Base-by-base conservation (phyloP, 1,140 invertebrate species). In the Micrasema longulum region DNA sequence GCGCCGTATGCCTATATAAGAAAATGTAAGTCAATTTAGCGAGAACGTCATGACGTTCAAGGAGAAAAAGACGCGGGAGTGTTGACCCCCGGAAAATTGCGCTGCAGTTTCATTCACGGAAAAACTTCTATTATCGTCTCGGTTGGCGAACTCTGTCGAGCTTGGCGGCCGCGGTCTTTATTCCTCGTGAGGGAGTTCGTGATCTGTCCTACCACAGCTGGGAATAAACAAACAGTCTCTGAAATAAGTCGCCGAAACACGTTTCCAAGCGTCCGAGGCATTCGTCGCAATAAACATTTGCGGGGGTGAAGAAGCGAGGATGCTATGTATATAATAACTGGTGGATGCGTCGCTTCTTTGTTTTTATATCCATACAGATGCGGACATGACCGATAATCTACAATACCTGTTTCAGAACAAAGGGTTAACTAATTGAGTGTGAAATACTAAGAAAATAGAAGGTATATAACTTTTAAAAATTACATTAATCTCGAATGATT, bases 31-130 rank as follows among this genome's bases (percentile, higher is more conserved):
- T 1, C 20, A 23, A 35, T 60, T 60, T 60, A 22, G 36, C 12
- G 55, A 16, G 14, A 60, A 31, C 26, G 20, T n/a, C n/a, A 41
- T 38, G 55, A 60, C 55, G 14, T 35, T 38, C 55, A 60, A 60
- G 55, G 55, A 22, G 35, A 60, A 60, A 60, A 41, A 60, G 55
- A 20, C 55, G 55, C 35, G 36, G 35, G 55, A 60, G 6, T 60
- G 55, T 60, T 60, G 55, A 60, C 55, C 55, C 36, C 55, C 55
- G 18, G 53, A 60, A 60, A 60, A 60, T 14, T 60, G 36, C 55
- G 55, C n/a, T 60, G 55, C 55, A 60, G 18, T 41, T 41, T 38
- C 55, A 60, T 60, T 60, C 35, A 38, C 35, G 55, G 36, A 11
- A 35, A 60, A 16, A 22, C 48, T 31, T 38, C 55, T 22, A 38